Conservation (phyloP, 2,797 vertebrate species). For the Siniperca undulata region DNA sequence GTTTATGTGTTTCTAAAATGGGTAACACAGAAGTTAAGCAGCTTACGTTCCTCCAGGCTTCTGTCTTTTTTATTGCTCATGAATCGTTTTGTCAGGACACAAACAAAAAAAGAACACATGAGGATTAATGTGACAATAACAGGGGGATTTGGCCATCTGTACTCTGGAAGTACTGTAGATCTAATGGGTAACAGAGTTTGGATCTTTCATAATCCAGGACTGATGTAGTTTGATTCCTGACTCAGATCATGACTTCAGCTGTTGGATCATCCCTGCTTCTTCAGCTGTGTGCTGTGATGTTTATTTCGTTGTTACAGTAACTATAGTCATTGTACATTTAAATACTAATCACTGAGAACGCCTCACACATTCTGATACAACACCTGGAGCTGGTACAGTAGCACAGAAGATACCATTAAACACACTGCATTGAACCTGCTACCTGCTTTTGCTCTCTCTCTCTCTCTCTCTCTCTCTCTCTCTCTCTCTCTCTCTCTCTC, state of each 20-base stretch:
- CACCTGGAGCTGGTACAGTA: not conserved
- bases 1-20: slow-evolving; percentile 14
- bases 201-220: slow-evolving; percentile 3
- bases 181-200: slow-evolving; percentile 11
- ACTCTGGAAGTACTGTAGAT: not conserved
- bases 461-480: too few relatives aligned
- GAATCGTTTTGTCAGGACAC: slow-evolving; percentile 14
- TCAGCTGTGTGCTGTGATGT: not conserved
- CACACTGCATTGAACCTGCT: not conserved
- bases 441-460: too few relatives aligned
- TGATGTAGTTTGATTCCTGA: slow-evolving; percentile 10
- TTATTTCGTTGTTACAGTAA: not conserved
- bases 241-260: slow-evolving; percentile 1
- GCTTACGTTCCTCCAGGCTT: not conserved
- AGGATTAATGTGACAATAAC: slow-evolving; percentile 7
- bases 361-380: not conserved
- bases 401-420: not conserved
- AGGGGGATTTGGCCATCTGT: not conserved
- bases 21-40: slow-evolving; percentile 11
- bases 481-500: not conserved
- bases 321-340: not conserved
- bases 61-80: slow-evolving; percentile 25
- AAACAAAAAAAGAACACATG: slow-evolving; percentile 10
- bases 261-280: not conserved
- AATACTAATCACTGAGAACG: not conserved